Percentiles rank a stretch among this genome's conserved stretches.
These are phyloP conservation scores for Coendou prehensilis DNA, from an alignment of 2,797 vertebrate genomes.

Conservation along the genomic window DNA sequence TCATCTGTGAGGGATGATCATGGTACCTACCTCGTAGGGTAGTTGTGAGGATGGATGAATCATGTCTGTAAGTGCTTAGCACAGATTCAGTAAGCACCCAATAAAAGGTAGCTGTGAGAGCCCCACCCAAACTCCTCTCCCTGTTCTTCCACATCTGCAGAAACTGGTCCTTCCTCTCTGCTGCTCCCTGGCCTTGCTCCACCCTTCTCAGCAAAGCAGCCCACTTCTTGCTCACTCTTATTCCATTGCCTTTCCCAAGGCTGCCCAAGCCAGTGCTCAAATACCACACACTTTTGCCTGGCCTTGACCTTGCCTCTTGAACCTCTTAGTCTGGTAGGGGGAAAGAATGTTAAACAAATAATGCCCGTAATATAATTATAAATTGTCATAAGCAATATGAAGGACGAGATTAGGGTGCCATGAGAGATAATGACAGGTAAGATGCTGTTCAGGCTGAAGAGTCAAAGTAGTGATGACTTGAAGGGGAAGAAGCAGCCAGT, in stretches of 20 bases:
- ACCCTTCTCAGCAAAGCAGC: background rate
- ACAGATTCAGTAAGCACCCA: conserved; percentile 14
- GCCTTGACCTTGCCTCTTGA: background rate
- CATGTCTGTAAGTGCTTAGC: conserved; percentile 27
- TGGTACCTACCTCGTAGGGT: background rate
- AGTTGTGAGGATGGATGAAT: conserved; percentile 53
- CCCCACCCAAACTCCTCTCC: conserved; percentile 59
- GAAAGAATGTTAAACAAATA: background rate
- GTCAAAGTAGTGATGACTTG: background rate
- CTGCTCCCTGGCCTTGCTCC: background rate
- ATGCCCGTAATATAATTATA: background rate
- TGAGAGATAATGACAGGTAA: background rate
- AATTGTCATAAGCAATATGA: background rate
- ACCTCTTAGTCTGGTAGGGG: background rate
- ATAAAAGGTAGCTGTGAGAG: background rate
- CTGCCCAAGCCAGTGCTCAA: background rate
- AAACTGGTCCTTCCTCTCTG: conserved; percentile 38
- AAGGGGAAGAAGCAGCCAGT: background rate
- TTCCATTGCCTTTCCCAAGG: background rate
- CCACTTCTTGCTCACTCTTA: background rate
- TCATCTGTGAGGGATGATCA: background rate
- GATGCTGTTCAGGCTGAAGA: background rate
- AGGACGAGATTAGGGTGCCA: background rate
- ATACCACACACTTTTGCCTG: background rate
- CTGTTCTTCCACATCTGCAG: background rate